These are phyloP conservation scores for Lepas anatifera DNA, from an alignment of 2,888 invertebrate genomes.

Conservation along the genomic window DNA sequence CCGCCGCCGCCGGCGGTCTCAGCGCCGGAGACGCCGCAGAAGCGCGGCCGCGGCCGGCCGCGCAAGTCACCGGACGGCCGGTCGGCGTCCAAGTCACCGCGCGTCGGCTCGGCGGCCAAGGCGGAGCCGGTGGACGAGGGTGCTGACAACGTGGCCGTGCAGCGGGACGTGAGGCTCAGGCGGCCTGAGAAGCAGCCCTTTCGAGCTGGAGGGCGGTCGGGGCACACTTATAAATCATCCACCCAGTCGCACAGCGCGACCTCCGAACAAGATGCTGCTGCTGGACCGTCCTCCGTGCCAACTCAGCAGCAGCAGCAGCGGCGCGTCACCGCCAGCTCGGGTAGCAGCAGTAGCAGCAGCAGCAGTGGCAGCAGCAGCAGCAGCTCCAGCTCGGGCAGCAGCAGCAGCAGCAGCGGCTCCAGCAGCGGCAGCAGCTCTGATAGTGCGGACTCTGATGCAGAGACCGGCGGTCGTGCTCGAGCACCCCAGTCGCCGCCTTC, in stretches of 20 bases:
- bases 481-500: not conserved
- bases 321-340: not conserved
- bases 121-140: conserved; percentile 2
- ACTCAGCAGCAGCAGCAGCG: conserved; percentile 9
- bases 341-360: not conserved
- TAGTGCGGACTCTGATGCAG: not conserved
- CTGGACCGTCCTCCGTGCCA: not conserved
- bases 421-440: conserved; percentile 8
- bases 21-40: not conserved
- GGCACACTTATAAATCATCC: conserved; percentile 3
- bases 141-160: not conserved
- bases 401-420: not conserved
- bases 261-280: not conserved
- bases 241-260: not conserved
- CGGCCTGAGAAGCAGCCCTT: conserved; percentile 12
- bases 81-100: not conserved
- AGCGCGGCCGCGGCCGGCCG: not conserved
- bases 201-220: conserved; percentile 11
- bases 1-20: not conserved
- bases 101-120: not conserved
- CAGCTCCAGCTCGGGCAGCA: not conserved
- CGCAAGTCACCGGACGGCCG: conserved; percentile 3
- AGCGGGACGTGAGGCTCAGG: not conserved
- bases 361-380: not conserved
- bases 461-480: not conserved